Base-by-base conservation (phyloP, 2,797 vertebrate genomes). In the Salarias fasciatus region DNA sequence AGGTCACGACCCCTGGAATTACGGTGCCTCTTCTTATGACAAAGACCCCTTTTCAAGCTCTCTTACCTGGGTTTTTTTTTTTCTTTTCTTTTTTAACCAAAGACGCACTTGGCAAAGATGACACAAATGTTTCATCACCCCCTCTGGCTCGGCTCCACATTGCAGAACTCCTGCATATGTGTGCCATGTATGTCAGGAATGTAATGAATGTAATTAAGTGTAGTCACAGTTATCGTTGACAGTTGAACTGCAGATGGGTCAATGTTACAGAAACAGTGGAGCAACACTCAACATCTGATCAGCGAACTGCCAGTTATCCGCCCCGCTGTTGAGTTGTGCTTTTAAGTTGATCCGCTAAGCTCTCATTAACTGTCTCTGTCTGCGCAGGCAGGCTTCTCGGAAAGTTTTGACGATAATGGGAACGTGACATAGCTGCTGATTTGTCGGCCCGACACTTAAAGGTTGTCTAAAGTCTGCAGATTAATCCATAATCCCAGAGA, bases 21-120 rank as follows among this genome's bases (percentile, higher is more conserved):
- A 85, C 75, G 69, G 75, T 74, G 82, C 78, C 62, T 86, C 79
- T 65, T 18, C 57, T 69, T 44, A 42, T 69, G 69, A 90, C 85
- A 88, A 88, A 90, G 89, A 86, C 71, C 48, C 64, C 43, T 47
- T 85, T 91, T 90, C 75, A 88, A 69, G 13, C 69, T n/a, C 50
- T 28, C 53, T 88, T 79, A 86, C 81, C 86, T 86, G 79, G 59
- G 33, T 60, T 52, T 53, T 73, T 81, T 70, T 69, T 13, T n/a
- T n/a, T n/a, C n/a, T n/a, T n/a, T n/a, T n/a, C n/a, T n/a, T n/a
- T n/a, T n/a, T n/a, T n/a, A n/a, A n/a, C 37, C 36, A 41, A 35
- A 59, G 68, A 72, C 7, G 41, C 71, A 51, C 58, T 60, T 13
- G 69, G 84, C 82, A 72, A 65, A 69, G 67, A 85, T 82, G 61